Evolutionary conservation across 2,113 vertebrate species (phyloP).

Genomic region (Zosterops lateralis): DNA sequence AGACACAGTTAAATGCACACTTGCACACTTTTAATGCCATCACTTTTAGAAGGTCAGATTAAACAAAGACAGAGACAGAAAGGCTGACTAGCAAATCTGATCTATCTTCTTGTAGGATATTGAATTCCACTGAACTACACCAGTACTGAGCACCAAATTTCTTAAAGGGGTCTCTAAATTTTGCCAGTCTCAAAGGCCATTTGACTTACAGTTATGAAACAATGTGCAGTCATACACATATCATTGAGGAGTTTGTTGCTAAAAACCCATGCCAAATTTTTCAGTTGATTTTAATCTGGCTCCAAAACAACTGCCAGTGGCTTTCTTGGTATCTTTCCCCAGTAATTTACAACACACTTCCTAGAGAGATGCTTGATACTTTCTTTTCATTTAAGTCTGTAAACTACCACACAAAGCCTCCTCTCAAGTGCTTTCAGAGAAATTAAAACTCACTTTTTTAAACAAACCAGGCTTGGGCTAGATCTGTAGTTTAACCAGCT

Average conservation of each 20-base stretch:
- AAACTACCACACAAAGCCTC: neutral
- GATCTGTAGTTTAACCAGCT: neutral
- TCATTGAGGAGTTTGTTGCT: neutral
- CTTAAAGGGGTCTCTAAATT: neutral
- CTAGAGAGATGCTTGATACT: neutral
- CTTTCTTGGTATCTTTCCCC: neutral
- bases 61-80: neutral
- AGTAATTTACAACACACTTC: neutral
- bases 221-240: neutral
- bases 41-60: neutral
- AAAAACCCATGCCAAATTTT: neutral
- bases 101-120: neutral
- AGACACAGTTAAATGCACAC: neutral
- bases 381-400: neutral
- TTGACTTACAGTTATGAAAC: neutral
- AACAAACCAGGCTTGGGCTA: neutral
- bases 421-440: neutral
- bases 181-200: neutral
- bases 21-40: neutral
- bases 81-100: neutral
- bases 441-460: neutral
- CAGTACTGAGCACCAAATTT: neutral
- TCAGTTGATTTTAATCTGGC: constrained; percentile 12
- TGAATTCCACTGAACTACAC: neutral
- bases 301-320: constrained; percentile 1